Percentiles rank a stretch among this genome's conserved stretches.
These are phyloP conservation scores for Lophura nycthemera DNA, from an alignment of 2,113 vertebrate species.

Conservation along the genomic window DNA sequence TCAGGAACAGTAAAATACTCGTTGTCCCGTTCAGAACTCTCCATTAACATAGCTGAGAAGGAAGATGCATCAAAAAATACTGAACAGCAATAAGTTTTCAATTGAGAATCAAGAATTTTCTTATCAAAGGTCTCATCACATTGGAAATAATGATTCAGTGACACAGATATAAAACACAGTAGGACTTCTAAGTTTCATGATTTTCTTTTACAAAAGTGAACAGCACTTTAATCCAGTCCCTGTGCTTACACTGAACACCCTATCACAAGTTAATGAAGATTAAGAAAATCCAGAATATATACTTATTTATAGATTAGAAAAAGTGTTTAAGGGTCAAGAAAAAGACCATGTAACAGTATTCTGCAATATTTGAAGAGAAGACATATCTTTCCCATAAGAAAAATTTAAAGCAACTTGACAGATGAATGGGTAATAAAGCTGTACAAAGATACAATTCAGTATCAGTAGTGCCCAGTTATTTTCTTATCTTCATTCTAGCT, in stretches of 20 bases:
- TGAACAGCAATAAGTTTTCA: neutral
- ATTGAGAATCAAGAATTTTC: neutral
- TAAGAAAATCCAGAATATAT: neutral
- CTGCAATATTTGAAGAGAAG: neutral
- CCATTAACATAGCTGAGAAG: constrained; percentile 66
- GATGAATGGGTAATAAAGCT: neutral
- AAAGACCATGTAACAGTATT: neutral
- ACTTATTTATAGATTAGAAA: neutral
- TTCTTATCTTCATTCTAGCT: neutral
- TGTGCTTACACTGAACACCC: neutral
- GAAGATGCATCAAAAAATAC: neutral
- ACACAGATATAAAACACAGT: neutral
- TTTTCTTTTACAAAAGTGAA: neutral
- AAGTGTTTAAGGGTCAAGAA: neutral
- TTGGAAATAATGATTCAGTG: neutral
- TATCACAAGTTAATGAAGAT: neutral
- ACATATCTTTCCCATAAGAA: fast-evolving
- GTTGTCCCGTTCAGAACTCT: constrained; percentile 59
- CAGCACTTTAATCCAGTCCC: neutral
- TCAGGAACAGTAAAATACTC: neutral
- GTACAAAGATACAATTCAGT: neutral
- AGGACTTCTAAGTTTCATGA: neutral
- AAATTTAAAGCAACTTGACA: neutral
- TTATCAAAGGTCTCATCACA: neutral
- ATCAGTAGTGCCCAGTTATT: neutral